These are phyloP conservation scores for Heliconius congener DNA, from an alignment of 1,140 invertebrate genomes.

Conservation along the genomic window DNA sequence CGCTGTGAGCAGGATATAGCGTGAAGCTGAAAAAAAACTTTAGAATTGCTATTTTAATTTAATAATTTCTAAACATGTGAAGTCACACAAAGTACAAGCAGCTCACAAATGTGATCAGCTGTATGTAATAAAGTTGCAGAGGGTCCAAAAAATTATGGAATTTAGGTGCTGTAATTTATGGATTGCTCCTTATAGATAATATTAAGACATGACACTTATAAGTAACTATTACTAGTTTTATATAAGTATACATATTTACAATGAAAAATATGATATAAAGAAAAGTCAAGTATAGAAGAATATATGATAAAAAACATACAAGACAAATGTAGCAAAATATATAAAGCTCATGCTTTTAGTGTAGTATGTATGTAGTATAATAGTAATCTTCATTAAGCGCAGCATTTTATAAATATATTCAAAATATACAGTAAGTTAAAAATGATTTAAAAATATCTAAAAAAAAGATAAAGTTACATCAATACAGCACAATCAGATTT, in stretches of 20 bases:
- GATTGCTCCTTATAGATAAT: not conserved
- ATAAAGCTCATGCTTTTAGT: constrained; percentile 1
- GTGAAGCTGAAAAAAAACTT: no score
- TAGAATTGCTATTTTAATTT: no score
- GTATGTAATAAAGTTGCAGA: no score
- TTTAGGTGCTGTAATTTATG: no score
- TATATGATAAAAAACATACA: not conserved
- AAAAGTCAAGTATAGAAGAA: not conserved
- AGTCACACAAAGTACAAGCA: no score
- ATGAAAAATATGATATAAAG: not conserved
- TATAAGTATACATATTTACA: not conserved
- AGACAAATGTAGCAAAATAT: not conserved
- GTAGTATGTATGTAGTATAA: not conserved
- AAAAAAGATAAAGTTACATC: not conserved
- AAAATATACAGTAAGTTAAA: constrained; percentile 4
- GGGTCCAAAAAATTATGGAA: no score
- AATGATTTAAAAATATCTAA: not conserved
- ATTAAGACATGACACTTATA: not conserved
- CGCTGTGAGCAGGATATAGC: no score
- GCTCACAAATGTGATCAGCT: no score
- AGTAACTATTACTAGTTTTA: constrained; percentile 1
- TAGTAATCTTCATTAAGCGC: not conserved
- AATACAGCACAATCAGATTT: not conserved
- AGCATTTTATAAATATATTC: not conserved
- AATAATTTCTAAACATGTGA: no score